Conservation (phyloP, 2,797 vertebrate genomes). For the Erpetoichthys calabaricus region DNA sequence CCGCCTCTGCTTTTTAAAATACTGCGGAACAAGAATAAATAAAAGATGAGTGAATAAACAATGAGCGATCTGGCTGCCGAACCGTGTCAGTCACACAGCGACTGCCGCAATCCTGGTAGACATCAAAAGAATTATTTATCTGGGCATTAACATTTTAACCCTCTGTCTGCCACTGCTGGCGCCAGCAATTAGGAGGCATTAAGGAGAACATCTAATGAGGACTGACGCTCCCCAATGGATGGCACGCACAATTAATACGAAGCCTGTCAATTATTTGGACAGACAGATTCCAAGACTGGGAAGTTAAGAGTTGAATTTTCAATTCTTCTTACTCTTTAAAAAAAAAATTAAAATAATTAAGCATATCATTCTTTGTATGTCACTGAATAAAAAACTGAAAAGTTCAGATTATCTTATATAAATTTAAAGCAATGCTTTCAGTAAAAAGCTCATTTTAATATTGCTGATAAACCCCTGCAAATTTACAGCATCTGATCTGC, state of each 20-base stretch:
- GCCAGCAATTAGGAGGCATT: slow-evolving; percentile 43
- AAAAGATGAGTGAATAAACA: slow-evolving; percentile 25
- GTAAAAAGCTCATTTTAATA: too few relatives aligned
- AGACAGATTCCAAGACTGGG: slow-evolving; percentile 21
- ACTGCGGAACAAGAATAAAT: slow-evolving; percentile 38
- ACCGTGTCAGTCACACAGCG: slow-evolving; percentile 16
- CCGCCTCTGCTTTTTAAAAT: slow-evolving; percentile 72
- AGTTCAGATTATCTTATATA: too few relatives aligned
- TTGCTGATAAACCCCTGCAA: too few relatives aligned
- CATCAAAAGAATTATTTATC: slow-evolving; percentile 45
- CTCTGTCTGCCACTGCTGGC: slow-evolving; percentile 26
- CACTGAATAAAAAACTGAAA: too few relatives aligned
- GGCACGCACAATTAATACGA: slow-evolving; percentile 53
- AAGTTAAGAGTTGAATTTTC: too few relatives aligned
- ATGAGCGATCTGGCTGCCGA: slow-evolving; percentile 4
- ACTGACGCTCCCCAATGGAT: slow-evolving; percentile 44
- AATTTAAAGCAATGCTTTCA: too few relatives aligned
- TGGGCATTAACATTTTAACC: slow-evolving; percentile 40
- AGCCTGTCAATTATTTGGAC: slow-evolving; percentile 44
- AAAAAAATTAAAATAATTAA: too few relatives aligned
- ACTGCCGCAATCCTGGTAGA: slow-evolving; percentile 22
- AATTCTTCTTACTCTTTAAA: too few relatives aligned
- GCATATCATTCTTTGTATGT: too few relatives aligned
- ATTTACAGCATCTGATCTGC: too few relatives aligned
- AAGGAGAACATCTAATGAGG: slow-evolving; percentile 46